Evolutionary conservation across 2,797 vertebrate species (phyloP), one percentile per base, ranked within the genome.

Genomic region (Poeciliopsis paucimaculata): DNA sequence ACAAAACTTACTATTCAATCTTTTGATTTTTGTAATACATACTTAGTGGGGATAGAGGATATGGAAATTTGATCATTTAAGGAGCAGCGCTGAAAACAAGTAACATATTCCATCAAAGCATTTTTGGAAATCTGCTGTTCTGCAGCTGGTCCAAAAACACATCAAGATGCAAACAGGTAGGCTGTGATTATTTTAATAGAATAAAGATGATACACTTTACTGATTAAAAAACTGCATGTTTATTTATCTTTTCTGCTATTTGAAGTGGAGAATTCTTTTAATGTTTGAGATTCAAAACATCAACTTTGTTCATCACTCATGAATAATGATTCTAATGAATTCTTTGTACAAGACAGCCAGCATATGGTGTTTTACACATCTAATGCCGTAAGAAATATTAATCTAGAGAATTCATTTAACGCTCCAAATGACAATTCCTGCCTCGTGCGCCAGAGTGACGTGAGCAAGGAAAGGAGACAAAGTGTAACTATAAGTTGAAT

Each of bases 381-480:
- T 87, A 79, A 84, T 71, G 80, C 86, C 85, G 82, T 77, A 86
- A 85, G 82, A 86, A 84, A 84, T 79, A 82, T 83, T 88, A 77
- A 79, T 82, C 79, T 75, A 62, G 77, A 85, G 85, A 86, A 86
- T 90, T 86, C 0, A 87, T 92, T 90, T 86, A 86, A 77, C 70
- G 77, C 73, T 89, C 84, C 66, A 73, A 88, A 82, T 86, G 90
- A 92, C 90, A 90, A 74, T 75, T 18, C 4, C 80, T 80, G 85
- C 83, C 85, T 84, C 81, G 79, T 85, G 80, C 88, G 89, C 83
- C 80, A 81, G 75, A 34, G 5, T 11, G 0, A 34, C 60, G 81
- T 76, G 55, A 45, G 47, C 77, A 84, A 85, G 80, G 39, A 43
- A 5, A 45, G 4, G 26, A 71, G 41, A 71, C 11, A 9, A 45